Percentiles rank a stretch among this genome's conserved stretches.
These are phyloP conservation scores for Orthosia cruda DNA, from an alignment of 2,888 invertebrate species.

Conservation along the genomic window DNA sequence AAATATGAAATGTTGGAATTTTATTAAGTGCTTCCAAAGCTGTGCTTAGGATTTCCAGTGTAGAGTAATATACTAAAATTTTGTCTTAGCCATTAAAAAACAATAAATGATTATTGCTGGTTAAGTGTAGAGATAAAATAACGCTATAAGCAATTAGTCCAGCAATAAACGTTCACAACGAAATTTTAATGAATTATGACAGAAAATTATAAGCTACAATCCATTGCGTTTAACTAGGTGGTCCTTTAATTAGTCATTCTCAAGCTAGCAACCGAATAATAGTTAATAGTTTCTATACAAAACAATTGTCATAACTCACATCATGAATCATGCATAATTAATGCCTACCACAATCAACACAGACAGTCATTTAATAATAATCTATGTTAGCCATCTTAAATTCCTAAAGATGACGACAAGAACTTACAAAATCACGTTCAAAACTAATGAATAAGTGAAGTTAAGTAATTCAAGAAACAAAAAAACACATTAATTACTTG, in stretches of 20 bases:
- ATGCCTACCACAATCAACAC: slow-evolving; percentile 28
- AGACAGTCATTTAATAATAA: slow-evolving; percentile 32
- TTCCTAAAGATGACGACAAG: slow-evolving; percentile 24
- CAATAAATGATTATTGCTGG: background rate
- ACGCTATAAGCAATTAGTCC: background rate
- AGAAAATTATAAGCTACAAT: slow-evolving; percentile 8
- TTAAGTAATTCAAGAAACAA: slow-evolving; percentile 40
- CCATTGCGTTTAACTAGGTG: slow-evolving; percentile 8
- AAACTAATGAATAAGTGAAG: slow-evolving; percentile 43
- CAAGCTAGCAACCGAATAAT: slow-evolving; percentile 25
- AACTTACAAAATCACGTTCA: slow-evolving; percentile 45
- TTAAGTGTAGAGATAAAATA: background rate
- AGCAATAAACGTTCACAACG: background rate
- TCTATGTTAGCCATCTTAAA: slow-evolving; percentile 21
- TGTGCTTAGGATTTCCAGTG: background rate
- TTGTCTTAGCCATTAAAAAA: background rate
- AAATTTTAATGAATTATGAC: background rate
- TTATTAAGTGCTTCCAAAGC: slow-evolving; percentile 11
- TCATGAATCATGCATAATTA: slow-evolving; percentile 53
- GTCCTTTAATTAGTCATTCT: slow-evolving; percentile 30
- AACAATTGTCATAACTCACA: slow-evolving; percentile 40
- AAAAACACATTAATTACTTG: slow-evolving; percentile 58
- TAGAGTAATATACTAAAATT: background rate
- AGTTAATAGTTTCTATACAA: slow-evolving; percentile 39
- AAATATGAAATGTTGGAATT: slow-evolving; percentile 21